Base-by-base conservation (phyloP, 2,888 invertebrate species). In the Andrena chrysosceles region DNA sequence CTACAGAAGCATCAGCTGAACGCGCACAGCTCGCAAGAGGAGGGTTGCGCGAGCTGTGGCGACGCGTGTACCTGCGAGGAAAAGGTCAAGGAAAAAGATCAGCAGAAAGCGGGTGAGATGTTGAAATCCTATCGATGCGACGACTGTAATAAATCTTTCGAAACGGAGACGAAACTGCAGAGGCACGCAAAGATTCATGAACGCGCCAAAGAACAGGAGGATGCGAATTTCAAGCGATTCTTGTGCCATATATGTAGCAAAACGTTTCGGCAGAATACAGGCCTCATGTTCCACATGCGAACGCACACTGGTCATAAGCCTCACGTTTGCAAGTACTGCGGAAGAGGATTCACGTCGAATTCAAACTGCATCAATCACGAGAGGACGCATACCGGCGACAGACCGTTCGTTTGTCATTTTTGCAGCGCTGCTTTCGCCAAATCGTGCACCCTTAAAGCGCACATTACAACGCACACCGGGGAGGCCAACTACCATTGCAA, bases 401-500 rank as follows among this genome's bases (percentile, higher is more conserved):
- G 92, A 49, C 93, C 93, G 0, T 93, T 92, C 26, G 90, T 93
- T 16, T 93, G 93, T 66, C 93, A 93, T 59, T 93, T 92, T 56
- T 93, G 93, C 49, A 93, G 92, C 16, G 92, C 92, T 0, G 92
- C 93, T 1, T 93, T 93, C 42, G 93, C 93, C 0, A 93, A 93
- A 77, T 93, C 93, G 4, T 93, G 93, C 69, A 93, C 93, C 5
- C 81, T 93, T 0, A 93, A 93, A 74, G 92, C 93, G 1, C 93
- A 93, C 66, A 92, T 93, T 26, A 93, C 93, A 16, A 93, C 92
- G 4, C 93, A 93, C 63, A 93, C 93, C 0, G 93, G 93, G 0
- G 93, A 93, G 70, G 93, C 93, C 0, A 93, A 93, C 88, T 93
- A 93, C 76, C 93, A 92, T 60, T 93, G 93, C 49, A 93, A 93